Percentiles rank a stretch among this genome's conserved stretches.
These are phyloP conservation scores for Aphrocallistes beatrix DNA, from an alignment of 37 sponge, comb jelly and placozoan genomes.

Conservation along the genomic window DNA sequence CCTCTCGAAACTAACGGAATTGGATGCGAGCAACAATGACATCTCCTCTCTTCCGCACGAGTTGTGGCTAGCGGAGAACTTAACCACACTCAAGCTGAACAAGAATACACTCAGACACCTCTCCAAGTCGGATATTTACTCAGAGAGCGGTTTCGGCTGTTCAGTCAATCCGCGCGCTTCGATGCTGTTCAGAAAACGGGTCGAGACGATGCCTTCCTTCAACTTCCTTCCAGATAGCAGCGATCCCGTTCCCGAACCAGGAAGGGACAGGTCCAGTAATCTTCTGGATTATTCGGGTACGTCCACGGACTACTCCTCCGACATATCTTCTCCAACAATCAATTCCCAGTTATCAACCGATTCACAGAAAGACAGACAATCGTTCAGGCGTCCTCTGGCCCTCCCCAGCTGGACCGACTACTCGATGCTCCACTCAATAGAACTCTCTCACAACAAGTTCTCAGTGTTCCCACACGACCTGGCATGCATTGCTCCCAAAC, in stretches of 20 bases:
- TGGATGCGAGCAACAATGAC: neutral
- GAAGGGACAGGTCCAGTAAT: neutral
- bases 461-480: neutral
- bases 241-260: neutral
- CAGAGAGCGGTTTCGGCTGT: neutral
- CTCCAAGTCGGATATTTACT: neutral
- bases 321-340: neutral
- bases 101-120: neutral
- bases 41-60: neutral
- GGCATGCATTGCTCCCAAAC: neutral
- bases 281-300: neutral
- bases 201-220: neutral
- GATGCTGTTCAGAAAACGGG: neutral
- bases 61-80: neutral
- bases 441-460: neutral
- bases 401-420: constrained; percentile 2
- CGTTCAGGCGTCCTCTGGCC: neutral
- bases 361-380: neutral
- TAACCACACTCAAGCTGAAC: neutral
- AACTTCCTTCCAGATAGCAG: neutral
- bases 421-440: neutral
- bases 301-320: neutral
- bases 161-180: neutral
- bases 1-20: neutral
- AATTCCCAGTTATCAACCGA: neutral